Evolutionary conservation across 2,113 vertebrate species (phyloP), one percentile per base, ranked within the genome.

Genomic region (Xerus inauris): DNA sequence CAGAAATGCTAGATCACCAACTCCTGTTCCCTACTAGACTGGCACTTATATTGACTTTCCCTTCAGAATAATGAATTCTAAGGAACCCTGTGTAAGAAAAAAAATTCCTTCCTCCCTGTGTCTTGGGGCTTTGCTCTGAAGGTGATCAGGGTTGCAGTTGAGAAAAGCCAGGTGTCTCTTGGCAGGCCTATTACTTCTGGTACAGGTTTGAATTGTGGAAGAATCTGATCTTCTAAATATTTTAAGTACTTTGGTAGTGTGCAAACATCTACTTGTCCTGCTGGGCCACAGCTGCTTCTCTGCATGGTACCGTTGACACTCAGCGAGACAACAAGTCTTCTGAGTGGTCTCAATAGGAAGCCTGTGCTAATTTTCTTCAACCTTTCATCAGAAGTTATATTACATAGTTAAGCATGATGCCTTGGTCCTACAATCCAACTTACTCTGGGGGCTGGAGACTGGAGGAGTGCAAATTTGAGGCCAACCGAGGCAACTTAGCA

Each of bases 41-140:
- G 35, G 71, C 6, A 12, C 47, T 91, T 82, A 22, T 45, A 40
- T 26, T 88, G 24, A 67, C 26, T 30, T 51, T 75, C 28, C 28
- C 30, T 16, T 90, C 9, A 83, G 92, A 79, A 82, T 81, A 91
- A 73, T 11, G 80, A 92, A 93, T 71, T 79, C 72, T 59, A 32
- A 91, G 82, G 88, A 89, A 85, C 40, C 26, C 16, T 71, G 2
- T 67, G 38, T 64, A 67, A 71, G 84, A 73, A 71, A 62, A 89
- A 89, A 14, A 38, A 67, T 42, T 80, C 28, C 5, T 59, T 86
- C 20, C 81, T 62, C 30, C 69, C 13, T 42, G 32, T 71, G 38
- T 67, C 45, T 40, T 72, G 35, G 16, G 26, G 3, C 26, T 30
- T 94, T 87, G 49, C 71, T 38, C 47, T 83, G 65, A 32, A 38